A percentile compares a stretch with the other conserved stretches of the same genome.
Conservation (phyloP, 2,888 invertebrate genomes). For the Serripes groenlandicus region DNA sequence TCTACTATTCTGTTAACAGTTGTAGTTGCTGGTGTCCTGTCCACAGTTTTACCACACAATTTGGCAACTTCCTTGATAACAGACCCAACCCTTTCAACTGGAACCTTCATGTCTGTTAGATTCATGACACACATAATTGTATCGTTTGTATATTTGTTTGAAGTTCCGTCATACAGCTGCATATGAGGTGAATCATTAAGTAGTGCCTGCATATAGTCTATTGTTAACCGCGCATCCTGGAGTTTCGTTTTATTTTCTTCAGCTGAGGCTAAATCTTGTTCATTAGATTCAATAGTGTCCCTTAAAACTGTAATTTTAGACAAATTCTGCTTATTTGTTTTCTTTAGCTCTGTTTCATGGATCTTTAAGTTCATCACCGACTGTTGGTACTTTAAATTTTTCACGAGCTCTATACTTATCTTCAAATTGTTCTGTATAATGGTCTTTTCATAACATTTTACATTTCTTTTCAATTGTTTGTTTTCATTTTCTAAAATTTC, state of each 20-base stretch:
- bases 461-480: constrained; percentile 24
- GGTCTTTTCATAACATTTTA: too few relatives aligned
- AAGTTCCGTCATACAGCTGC: constrained; percentile 31
- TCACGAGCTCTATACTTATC: too few relatives aligned
- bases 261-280: background rate
- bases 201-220: constrained; percentile 18
- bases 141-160: background rate
- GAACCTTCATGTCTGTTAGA: constrained; percentile 48
- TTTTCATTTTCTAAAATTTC: constrained; percentile 19
- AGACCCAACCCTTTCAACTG: constrained; percentile 43
- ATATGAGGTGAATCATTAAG: constrained; percentile 19
- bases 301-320: background rate
- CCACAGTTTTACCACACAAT: constrained; percentile 41
- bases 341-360: too few relatives aligned
- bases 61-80: constrained; percentile 49
- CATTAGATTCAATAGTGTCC: background rate
- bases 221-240: constrained; percentile 22
- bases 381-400: too few relatives aligned
- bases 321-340: too few relatives aligned
- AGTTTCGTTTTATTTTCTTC: background rate
- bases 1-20: too few relatives aligned
- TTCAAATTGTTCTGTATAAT: too few relatives aligned
- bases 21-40: constrained; percentile 40
- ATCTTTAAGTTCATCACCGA: too few relatives aligned
- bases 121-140: constrained; percentile 53